Conservation (phyloP, 2,888 invertebrate genomes). For the Eristalinus sepulchralis region DNA sequence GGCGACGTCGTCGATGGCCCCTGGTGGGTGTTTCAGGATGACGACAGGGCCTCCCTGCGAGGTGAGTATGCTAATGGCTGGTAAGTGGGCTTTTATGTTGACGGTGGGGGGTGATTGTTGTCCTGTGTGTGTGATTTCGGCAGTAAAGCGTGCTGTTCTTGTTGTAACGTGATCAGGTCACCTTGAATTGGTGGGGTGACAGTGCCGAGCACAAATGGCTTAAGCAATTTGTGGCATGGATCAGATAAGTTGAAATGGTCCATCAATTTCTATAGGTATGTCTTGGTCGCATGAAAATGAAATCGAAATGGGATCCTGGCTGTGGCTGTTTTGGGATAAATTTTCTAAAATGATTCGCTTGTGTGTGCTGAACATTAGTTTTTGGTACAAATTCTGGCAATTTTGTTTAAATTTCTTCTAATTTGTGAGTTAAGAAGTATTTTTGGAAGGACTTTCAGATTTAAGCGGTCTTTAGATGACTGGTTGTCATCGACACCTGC, state of each 20-base stretch:
- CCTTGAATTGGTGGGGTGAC: background rate
- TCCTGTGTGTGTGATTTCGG: background rate
- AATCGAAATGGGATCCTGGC: background rate
- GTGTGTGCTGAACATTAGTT: no score
- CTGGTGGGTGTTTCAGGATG: background rate
- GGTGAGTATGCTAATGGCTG: background rate
- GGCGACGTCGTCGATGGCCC: background rate
- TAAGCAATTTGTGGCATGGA: background rate
- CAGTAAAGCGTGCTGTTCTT: background rate
- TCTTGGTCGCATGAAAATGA: background rate
- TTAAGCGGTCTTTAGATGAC: background rate
- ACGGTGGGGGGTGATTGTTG: background rate
- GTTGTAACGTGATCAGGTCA: background rate
- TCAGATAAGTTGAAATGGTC: background rate
- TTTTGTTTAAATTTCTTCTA: no score
- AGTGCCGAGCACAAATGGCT: background rate
- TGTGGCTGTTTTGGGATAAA: background rate
- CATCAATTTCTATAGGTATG: background rate
- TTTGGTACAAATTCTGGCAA: no score
- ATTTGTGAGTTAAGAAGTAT: background rate
- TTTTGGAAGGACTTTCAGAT: background rate
- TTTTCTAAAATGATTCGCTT: no score
- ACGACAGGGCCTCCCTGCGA: background rate
- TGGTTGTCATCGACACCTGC: no score
- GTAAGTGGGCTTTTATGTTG: constrained; percentile 1